Percentiles rank a stretch among this genome's conserved stretches.
phyloP scores from a whole-genome alignment of 2,888 invertebrate species.

The Ennomos fuscantarius region DNA sequence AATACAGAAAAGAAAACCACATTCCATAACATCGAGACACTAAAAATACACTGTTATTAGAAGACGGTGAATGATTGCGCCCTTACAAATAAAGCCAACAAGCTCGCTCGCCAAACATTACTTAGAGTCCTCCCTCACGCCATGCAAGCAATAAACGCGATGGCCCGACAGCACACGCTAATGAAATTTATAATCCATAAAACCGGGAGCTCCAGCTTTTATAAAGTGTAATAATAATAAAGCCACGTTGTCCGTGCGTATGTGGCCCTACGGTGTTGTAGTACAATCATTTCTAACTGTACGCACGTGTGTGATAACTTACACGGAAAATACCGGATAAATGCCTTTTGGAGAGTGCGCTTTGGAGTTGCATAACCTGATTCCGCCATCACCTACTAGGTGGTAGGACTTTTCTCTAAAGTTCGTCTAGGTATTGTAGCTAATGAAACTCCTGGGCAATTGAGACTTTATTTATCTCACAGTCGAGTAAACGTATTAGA shows the following conservation, averaged over 20 bases:
- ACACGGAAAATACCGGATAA: not conserved
- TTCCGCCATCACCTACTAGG: too few species aligned
- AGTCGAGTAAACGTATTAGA: too few species aligned
- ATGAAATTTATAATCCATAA: slow-evolving; percentile 82
- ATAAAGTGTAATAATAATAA: slow-evolving; percentile 82
- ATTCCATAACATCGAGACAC: too few species aligned
- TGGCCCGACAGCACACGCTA: slow-evolving; percentile 74
- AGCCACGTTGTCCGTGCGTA: slow-evolving; percentile 49
- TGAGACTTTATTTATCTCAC: too few species aligned
- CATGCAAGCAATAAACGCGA: slow-evolving; percentile 66
- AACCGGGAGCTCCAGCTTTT: slow-evolving; percentile 64
- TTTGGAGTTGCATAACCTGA: too few species aligned
- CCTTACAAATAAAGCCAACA: not conserved
- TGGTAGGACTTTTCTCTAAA: too few species aligned
- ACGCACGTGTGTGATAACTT: slow-evolving; percentile 41
- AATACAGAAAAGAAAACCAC: too few species aligned
- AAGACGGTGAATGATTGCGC: too few species aligned
- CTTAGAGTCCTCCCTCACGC: slow-evolving; percentile 33
- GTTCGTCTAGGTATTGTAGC: too few species aligned
- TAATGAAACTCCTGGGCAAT: too few species aligned
- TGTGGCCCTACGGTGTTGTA: slow-evolving; percentile 33
- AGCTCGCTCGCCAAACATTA: slow-evolving; percentile 18
- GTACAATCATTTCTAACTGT: slow-evolving; percentile 48
- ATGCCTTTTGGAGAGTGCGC: too few species aligned
- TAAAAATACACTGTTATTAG: too few species aligned